Conservation (phyloP, 2,113 vertebrate genomes). For the Lepus europaeus region DNA sequence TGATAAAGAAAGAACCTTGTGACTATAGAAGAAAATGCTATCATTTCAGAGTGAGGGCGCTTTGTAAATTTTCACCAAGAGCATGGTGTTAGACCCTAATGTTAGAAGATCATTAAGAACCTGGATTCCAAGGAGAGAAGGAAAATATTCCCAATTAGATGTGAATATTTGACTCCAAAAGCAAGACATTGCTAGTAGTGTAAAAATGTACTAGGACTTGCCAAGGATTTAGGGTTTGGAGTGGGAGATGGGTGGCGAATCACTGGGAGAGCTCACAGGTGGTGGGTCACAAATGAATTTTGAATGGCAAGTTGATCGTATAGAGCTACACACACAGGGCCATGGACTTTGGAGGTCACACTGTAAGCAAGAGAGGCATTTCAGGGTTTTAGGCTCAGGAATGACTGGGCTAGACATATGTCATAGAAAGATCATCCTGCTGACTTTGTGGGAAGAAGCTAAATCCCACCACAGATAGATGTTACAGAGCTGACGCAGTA, state of each 20-base stretch:
- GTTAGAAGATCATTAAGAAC: not conserved
- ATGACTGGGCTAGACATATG: not conserved
- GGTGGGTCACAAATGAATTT: not conserved
- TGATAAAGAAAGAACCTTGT: not conserved
- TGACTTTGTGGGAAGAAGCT: not conserved
- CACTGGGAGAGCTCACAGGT: not conserved
- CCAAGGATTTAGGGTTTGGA: not conserved
- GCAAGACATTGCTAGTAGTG: not conserved
- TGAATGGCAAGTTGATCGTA: rapidly evolving
- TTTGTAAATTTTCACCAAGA: not conserved
- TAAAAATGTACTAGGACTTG: not conserved
- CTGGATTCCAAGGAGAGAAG: not conserved
- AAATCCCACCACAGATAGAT: not conserved
- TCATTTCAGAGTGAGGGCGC: not conserved
- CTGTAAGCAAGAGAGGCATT: not conserved
- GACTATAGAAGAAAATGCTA: not conserved
- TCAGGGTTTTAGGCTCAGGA: not conserved
- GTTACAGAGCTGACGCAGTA: not conserved
- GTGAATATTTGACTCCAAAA: not conserved
- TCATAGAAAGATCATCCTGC: not conserved
- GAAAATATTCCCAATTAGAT: not conserved
- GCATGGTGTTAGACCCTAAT: not conserved
- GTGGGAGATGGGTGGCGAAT: not conserved
- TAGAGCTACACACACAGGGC: rapidly evolving
- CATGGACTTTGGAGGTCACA: rapidly evolving